phyloP scores from a whole-genome alignment of 2,113 vertebrate genomes.

The Mormoops blainvillei region DNA sequence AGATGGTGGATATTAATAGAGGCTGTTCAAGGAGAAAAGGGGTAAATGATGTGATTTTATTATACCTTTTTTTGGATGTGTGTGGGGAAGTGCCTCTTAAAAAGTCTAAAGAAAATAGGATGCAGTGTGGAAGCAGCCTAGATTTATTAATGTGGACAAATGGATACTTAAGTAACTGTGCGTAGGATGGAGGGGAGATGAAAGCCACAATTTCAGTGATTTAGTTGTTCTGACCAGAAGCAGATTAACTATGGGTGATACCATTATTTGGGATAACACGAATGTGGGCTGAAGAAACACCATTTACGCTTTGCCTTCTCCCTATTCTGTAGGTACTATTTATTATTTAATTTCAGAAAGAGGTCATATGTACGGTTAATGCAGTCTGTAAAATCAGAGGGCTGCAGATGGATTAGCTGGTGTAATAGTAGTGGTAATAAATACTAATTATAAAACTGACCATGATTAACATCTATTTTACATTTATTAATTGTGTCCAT shows the following conservation, averaged over 20 bases:
- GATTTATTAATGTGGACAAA: neutral
- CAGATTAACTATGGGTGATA: neutral
- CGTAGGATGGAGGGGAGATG: neutral
- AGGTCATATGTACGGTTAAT: neutral
- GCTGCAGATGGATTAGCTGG: neutral
- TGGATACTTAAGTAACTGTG: neutral
- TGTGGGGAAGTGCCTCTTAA: neutral
- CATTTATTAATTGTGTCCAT: neutral
- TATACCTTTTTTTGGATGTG: neutral
- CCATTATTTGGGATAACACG: neutral
- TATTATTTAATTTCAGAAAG: constrained; percentile 11
- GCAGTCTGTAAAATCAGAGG: neutral
- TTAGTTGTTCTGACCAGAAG: neutral
- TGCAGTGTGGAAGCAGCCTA: neutral
- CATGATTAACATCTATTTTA: neutral
- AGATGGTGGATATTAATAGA: neutral
- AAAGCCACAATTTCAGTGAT: neutral
- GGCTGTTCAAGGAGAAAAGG: neutral
- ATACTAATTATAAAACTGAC: neutral
- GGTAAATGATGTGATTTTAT: neutral
- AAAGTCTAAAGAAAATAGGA: neutral
- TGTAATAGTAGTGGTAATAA: neutral
- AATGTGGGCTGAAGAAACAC: neutral
- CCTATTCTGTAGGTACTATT: neutral
- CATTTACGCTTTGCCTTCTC: neutral